These are phyloP conservation scores for Pseudococcus jackbeardsleyi DNA, from an alignment of 2,888 invertebrate species.

Conservation along the genomic window DNA sequence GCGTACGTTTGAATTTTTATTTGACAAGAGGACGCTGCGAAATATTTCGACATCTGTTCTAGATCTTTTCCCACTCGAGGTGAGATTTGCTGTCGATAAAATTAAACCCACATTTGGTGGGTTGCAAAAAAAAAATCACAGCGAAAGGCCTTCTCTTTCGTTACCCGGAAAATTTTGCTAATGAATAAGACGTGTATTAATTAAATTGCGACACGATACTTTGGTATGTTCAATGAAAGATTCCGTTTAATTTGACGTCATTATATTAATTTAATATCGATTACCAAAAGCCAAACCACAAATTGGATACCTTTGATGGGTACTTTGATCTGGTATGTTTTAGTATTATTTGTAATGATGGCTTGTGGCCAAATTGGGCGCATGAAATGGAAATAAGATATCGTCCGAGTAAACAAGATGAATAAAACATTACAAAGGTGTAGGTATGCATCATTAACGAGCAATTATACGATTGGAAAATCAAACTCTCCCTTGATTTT, in stretches of 20 bases:
- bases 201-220: neutral
- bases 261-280: conserved; percentile 19
- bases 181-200: neutral
- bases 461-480: neutral
- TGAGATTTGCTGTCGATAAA: conserved; percentile 3
- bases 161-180: neutral
- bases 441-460: neutral
- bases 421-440: neutral
- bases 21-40: neutral
- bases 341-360: neutral
- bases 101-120: neutral
- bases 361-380: neutral
- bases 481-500: neutral
- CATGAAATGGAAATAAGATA: neutral
- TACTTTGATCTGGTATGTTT: conserved; percentile 5
- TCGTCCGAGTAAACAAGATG: neutral
- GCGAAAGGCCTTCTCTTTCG: neutral
- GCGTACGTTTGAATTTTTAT: neutral
- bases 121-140: neutral
- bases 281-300: conserved; percentile 11
- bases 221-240: neutral
- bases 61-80: neutral
- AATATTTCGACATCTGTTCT: neutral
- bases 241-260: conserved; percentile 31
- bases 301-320: neutral